A percentile compares a stretch with the other conserved stretches of the same genome.
phyloP scores from a whole-genome alignment of 2,113 vertebrate species.

The Amia ocellicauda region DNA sequence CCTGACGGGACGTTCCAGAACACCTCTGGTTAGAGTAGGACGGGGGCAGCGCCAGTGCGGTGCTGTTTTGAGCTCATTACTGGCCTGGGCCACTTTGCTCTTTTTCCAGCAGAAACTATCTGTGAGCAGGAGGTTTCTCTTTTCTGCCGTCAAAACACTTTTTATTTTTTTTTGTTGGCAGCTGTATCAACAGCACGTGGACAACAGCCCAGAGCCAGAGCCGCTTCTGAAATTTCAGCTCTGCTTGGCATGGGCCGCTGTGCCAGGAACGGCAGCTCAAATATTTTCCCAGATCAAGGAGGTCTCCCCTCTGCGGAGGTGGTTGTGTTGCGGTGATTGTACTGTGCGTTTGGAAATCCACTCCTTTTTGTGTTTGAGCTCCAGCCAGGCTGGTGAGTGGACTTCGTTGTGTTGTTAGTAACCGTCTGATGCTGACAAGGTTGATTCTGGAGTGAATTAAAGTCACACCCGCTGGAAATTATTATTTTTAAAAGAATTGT shows the following conservation, averaged over 20 bases:
- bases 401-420: too few relatives aligned
- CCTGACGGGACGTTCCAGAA: conserved; percentile 42
- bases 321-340: conserved; percentile 2
- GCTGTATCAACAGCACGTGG: conserved; percentile 29
- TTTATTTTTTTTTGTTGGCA: conserved; percentile 36
- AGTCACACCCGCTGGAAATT: too few relatives aligned
- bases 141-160: conserved; percentile 26
- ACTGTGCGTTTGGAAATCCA: neutral
- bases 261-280: conserved; percentile 25
- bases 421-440: too few relatives aligned
- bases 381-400: too few relatives aligned
- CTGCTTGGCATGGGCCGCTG: neutral
- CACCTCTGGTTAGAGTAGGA: conserved; percentile 50
- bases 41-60: conserved; percentile 41
- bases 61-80: conserved; percentile 36
- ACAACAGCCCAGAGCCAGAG: conserved; percentile 29
- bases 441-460: too few relatives aligned
- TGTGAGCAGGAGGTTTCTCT: conserved; percentile 23
- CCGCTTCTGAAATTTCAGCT: conserved; percentile 29
- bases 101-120: conserved; percentile 11
- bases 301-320: conserved; percentile 6
- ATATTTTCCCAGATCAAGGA: conserved; percentile 26
- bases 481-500: too few relatives aligned
- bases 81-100: conserved; percentile 10
- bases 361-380: too few relatives aligned